Percentiles rank a stretch among this genome's conserved stretches.
Evolutionary conservation across 2,113 vertebrate genomes (phyloP).

Genomic region (Hucho hucho): DNA sequence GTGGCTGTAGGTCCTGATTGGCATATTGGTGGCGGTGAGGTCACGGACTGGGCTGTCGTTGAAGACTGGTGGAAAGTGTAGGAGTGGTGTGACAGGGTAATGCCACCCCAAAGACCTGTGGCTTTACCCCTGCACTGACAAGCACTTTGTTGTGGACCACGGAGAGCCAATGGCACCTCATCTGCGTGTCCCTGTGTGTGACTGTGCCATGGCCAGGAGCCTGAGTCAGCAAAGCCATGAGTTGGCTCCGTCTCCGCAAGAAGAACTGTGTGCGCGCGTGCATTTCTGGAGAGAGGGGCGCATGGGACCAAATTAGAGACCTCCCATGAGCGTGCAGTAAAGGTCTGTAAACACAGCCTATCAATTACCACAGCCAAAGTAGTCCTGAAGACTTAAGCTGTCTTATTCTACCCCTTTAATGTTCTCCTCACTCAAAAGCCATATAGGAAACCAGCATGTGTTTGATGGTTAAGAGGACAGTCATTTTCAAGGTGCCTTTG

Average conservation of each 20-base stretch:
- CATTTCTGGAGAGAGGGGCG: constrained; percentile 26
- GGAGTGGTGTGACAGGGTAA: constrained; percentile 14
- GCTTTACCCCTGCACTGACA: constrained; percentile 25
- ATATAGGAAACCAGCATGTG: constrained; percentile 52
- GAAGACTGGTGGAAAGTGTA: constrained; percentile 4
- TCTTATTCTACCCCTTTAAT: constrained; percentile 47
- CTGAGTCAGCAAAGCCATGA: constrained; percentile 28
- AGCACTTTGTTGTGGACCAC: constrained; percentile 17
- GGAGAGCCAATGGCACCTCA: neutral
- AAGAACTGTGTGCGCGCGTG: neutral
- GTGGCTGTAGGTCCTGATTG: constrained; percentile 15
- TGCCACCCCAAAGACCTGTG: constrained; percentile 20
- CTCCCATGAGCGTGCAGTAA: constrained; percentile 53
- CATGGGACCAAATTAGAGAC: constrained; percentile 60
- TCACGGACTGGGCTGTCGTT: neutral
- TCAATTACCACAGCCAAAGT: constrained; percentile 57
- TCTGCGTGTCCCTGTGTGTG: neutral
- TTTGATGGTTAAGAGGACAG: constrained; percentile 56
- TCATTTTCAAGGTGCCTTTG: constrained; percentile 31
- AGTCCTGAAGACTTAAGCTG: constrained; percentile 40
- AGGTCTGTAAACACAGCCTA: constrained; percentile 51
- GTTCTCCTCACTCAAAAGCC: constrained; percentile 39
- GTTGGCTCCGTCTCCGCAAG: neutral
- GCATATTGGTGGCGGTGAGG: neutral
- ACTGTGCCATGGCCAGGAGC: neutral